Conservation (phyloP, 2,113 vertebrate species). For the Myxocyprinus asiaticus region DNA sequence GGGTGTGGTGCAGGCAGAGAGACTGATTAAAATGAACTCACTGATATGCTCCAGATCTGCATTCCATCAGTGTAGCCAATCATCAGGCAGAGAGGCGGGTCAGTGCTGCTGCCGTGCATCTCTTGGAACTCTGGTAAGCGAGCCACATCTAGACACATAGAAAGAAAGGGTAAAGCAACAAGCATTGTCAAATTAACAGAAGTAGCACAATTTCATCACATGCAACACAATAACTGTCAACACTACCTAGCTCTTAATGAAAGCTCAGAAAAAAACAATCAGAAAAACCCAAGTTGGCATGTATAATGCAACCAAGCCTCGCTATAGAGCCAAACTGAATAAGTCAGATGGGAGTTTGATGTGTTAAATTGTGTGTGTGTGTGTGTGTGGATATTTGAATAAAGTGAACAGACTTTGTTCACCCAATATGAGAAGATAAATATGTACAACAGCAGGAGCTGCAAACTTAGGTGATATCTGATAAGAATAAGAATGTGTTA, state of each 20-base stretch:
- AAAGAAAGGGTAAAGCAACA: neutral
- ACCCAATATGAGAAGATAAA: too few relatives aligned
- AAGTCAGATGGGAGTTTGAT: neutral
- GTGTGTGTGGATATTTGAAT: neutral
- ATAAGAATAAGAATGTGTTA: too few relatives aligned
- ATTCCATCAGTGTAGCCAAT: slow-evolving; percentile 95
- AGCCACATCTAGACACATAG: slow-evolving; percentile 77
- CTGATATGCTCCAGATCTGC: slow-evolving; percentile 96
- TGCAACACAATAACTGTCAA: too few relatives aligned
- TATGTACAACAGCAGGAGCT: too few relatives aligned
- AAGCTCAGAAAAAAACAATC: too few relatives aligned
- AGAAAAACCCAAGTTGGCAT: too few relatives aligned
- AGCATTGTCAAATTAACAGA: too few relatives aligned
- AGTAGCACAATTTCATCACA: too few relatives aligned
- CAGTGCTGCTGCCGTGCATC: slow-evolving; percentile 85
- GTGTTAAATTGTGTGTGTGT: neutral
- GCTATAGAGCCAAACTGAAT: neutral
- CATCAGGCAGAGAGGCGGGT: slow-evolving; percentile 90
- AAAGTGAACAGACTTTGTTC: too few relatives aligned
- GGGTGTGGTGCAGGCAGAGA: neutral
- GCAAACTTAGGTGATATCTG: too few relatives aligned
- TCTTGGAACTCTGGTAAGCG: slow-evolving; percentile 92
- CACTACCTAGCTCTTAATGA: too few relatives aligned
- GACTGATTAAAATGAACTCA: slow-evolving; percentile 70
- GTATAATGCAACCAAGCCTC: too few relatives aligned